Percentiles rank a stretch among this genome's conserved stretches.
Evolutionary conservation across 2,888 invertebrate genomes (phyloP).

Genomic region (Brachyopa scutellaris): DNA sequence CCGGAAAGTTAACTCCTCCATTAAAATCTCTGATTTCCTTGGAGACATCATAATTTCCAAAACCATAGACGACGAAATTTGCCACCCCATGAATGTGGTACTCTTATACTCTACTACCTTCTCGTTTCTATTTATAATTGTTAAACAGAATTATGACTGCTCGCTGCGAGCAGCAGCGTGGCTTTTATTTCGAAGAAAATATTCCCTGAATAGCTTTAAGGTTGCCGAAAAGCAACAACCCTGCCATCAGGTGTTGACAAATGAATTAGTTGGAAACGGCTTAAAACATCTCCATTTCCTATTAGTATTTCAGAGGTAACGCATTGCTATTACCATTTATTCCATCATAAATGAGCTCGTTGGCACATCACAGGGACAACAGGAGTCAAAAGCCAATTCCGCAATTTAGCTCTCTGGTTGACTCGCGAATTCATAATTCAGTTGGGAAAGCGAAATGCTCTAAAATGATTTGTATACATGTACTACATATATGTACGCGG

Average conservation of each 20-base stretch:
- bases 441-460: slow-evolving; percentile 14
- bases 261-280: neutral
- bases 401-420: neutral
- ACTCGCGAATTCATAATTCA: slow-evolving; percentile 26
- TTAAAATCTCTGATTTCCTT: slow-evolving; percentile 40
- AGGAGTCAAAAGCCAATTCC: neutral
- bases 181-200: neutral
- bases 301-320: neutral
- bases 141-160: slow-evolving; percentile 8
- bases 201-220: neutral
- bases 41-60: slow-evolving; percentile 10
- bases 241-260: too few species aligned
- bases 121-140: slow-evolving; percentile 40
- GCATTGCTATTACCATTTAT: neutral
- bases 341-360: neutral
- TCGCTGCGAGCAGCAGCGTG: neutral
- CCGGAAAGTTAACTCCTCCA: slow-evolving; percentile 22
- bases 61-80: neutral
- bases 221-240: too few species aligned
- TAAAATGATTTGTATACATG: slow-evolving; percentile 33
- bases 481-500: too few species aligned
- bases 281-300: neutral
- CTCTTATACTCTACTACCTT: too few species aligned
- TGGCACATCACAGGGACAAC: neutral
- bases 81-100: neutral